phyloP scores from a whole-genome alignment of 1,140 invertebrate species.

The Linepithema humile region DNA sequence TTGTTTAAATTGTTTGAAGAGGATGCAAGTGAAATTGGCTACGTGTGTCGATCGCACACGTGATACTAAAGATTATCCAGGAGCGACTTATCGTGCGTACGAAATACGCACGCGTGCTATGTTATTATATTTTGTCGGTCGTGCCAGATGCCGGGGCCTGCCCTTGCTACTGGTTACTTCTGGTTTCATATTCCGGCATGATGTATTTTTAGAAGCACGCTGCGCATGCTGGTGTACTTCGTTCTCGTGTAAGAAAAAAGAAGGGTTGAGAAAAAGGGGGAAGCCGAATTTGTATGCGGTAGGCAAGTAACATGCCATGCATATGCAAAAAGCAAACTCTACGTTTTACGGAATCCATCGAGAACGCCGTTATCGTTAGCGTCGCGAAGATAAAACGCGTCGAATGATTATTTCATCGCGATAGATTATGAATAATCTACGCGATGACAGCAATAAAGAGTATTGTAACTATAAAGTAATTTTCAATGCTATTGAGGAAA shows the following conservation, averaged over 20 bases:
- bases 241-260: constrained; percentile 29
- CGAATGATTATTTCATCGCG: background rate
- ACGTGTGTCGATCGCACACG: background rate
- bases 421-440: background rate
- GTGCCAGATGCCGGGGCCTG: constrained; percentile 51
- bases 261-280: constrained; percentile 48
- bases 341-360: background rate
- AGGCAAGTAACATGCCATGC: constrained; percentile 22
- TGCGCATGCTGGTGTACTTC: background rate
- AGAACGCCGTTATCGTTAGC: constrained; percentile 18
- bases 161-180: constrained; percentile 60
- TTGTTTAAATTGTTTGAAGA: background rate
- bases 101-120: background rate
- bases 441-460: no score
- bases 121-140: constrained; percentile 61
- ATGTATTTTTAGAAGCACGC: constrained; percentile 53
- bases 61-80: constrained; percentile 42
- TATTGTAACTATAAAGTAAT: no score
- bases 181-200: constrained; percentile 55
- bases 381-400: background rate
- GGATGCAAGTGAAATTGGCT: background rate
- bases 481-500: no score
- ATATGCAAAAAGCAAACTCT: constrained; percentile 20
- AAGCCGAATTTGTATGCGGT: constrained; percentile 39
- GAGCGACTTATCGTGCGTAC: constrained; percentile 19